phyloP scores from a whole-genome alignment of 1,140 invertebrate genomes.

The Orussus abietinus region DNA sequence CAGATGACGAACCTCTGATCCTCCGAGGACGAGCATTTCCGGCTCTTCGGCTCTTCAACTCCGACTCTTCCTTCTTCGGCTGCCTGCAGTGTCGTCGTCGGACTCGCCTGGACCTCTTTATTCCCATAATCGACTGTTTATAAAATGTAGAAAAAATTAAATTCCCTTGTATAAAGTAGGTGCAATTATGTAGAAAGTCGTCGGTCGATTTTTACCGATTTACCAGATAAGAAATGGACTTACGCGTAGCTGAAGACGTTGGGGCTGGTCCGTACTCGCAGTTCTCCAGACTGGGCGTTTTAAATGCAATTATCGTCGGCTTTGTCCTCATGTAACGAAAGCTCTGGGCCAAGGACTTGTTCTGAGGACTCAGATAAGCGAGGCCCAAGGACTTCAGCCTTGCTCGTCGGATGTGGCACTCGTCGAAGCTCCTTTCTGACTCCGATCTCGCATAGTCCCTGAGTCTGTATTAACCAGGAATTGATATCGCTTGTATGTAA shows the following conservation, averaged over 20 bases:
- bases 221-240: too few relatives aligned
- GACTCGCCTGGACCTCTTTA: not conserved
- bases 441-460: constrained; percentile 71
- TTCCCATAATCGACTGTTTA: too few relatives aligned
- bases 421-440: constrained; percentile 72
- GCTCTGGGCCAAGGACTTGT: constrained; percentile 72
- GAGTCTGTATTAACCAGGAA: constrained; percentile 54
- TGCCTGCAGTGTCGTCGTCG: constrained; percentile 15
- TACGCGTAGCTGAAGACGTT: constrained; percentile 56
- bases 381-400: constrained; percentile 62
- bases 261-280: constrained; percentile 58
- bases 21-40: too few relatives aligned
- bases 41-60: constrained; percentile 20
- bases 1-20: too few relatives aligned
- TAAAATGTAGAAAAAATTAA: too few relatives aligned
- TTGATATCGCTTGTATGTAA: constrained; percentile 11
- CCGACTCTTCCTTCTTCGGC: constrained; percentile 57
- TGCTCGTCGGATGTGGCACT: constrained; percentile 61
- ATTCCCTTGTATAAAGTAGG: too few relatives aligned
- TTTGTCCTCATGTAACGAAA: constrained; percentile 84
- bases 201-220: too few relatives aligned
- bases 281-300: constrained; percentile 71
- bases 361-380: constrained; percentile 71
- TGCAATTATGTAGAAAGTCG: too few relatives aligned
- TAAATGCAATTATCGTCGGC: constrained; percentile 81